Evolutionary conservation across 2,113 vertebrate genomes (phyloP), one percentile per base, ranked within the genome.

Genomic region (Syngnathoides biaculeatus): DNA sequence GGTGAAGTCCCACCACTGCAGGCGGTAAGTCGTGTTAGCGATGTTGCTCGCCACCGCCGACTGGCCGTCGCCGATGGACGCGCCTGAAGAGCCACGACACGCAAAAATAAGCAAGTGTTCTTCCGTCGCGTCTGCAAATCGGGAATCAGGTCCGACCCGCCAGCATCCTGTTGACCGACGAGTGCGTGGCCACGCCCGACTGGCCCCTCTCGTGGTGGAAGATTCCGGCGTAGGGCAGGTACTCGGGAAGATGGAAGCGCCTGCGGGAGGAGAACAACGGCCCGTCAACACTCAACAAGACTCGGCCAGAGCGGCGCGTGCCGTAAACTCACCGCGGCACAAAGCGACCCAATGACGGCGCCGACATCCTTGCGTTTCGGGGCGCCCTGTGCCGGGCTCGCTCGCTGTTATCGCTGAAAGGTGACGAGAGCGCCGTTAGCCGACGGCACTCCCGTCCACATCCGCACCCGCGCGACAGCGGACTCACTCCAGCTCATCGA

Each of bases 1-100:
- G 52, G 97, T 98, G 89, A 99, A 99, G 90, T 99, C 97, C 97
- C 97, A 99, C 97, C 97, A 99, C 90, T 99, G 97, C 73, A 99
- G 94, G 3, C 97, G 90, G 84, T 98, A 98, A 11, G 97, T 99
- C 47, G 96, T 99, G 88, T 97, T 98, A 71, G 97, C 97, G 74
- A 99, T 98, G 89, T 99, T 99, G 89, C 96, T 99, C 85, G 97
- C 97, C 38, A 99, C 97, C 0, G 97, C 97, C 48, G 97, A 99
- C 89, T 99, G 97, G 9, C 96, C 96, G 59, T 99, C 97, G 47
- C 97, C 97, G 62, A 99, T 98, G 2, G 98, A 96, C 4, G 97
- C 97, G 56, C 97, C 97, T 98, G 80, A 2, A 39, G 10, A 22
- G n/a, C 8, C 20, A n/a, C 15, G 22, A 15, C 26, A 57, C 26